Conservation (phyloP, 2,113 vertebrate genomes). For the Notothenia coriiceps region DNA sequence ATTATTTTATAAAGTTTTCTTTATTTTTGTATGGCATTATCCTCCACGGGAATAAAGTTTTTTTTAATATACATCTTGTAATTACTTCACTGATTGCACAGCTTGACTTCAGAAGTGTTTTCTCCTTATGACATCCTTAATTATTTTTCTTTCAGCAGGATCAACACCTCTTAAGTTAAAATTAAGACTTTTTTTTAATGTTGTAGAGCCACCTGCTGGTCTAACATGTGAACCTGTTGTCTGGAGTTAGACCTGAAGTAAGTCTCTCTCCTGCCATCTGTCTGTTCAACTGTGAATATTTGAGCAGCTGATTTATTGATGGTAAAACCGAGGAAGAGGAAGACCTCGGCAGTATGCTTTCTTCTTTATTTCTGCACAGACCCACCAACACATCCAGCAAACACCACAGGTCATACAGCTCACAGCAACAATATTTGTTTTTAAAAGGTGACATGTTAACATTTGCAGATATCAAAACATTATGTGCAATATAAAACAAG, state of each 20-base stretch:
- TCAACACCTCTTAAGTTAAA: background rate
- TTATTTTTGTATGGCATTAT: constrained; percentile 86
- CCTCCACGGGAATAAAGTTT: constrained; percentile 81
- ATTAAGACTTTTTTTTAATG: constrained; percentile 22
- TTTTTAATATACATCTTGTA: constrained; percentile 53
- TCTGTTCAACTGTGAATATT: background rate
- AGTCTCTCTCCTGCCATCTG: constrained; percentile 13
- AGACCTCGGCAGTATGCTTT: background rate
- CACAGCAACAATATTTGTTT: background rate
- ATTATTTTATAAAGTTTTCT: constrained; percentile 68
- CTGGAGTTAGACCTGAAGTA: background rate
- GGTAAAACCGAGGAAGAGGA: too few relatives aligned
- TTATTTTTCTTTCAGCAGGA: background rate
- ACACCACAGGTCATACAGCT: constrained; percentile 18
- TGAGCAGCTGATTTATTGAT: background rate
- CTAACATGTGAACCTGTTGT: background rate
- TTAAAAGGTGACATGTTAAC: constrained; percentile 11
- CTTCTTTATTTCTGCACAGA: constrained; percentile 43
- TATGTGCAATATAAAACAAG: constrained; percentile 15
- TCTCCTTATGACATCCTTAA: background rate
- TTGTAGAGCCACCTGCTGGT: constrained; percentile 61
- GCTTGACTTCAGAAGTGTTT: background rate
- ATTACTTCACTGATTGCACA: background rate
- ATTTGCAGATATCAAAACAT: constrained; percentile 48
- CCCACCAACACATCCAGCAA: constrained; percentile 26